Base-by-base conservation (phyloP, 2,113 vertebrate species). In the Aegotheles bennettii region DNA sequence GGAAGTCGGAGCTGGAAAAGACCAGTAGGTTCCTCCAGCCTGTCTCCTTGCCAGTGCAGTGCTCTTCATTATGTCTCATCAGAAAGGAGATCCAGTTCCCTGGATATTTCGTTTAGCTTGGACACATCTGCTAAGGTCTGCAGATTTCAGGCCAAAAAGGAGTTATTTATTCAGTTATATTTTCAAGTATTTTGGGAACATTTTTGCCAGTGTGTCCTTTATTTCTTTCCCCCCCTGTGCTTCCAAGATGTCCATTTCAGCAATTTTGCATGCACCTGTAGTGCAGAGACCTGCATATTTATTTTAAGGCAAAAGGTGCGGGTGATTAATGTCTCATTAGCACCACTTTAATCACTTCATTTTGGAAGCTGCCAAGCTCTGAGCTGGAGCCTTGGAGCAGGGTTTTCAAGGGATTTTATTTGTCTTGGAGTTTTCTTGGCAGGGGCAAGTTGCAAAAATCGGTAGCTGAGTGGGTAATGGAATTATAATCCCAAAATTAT, bases 61-160 rank as follows among this genome's bases (percentile, higher is more conserved):
- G n/a, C 69, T 96, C 92, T 90, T 81, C 56, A 45, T 90, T 94
- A 89, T 75, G 94, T 35, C 92, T 89, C 93, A 93, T 87, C 79
- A 56, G 92, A 78, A 87, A 92, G 76, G 75, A 90, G 94, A 90
- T 93, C 83, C 94, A 84, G 69, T 35, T 96, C 90, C 92, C 90
- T 82, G 88, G 92, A 78, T 96, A 60, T 89, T 94, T 71, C 76
- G 23, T 90, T 96, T 91, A 96, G 80, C 86, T 94, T 94, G 93
- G 90, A 94, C 60, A 86, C 83, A 84, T 94, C 92, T 97, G 95
- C 92, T 92, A 95, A 92, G 88, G 80, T 96, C 92, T 93, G 95
- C 86, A 93, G 69, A 90, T 89, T 90, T 87, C 65, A 38, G 53
- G 75, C 93, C 88, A 91, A 93, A 86, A 83, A 40, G 67, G 36